These are phyloP conservation scores for Macropus fuliginosus DNA, from an alignment of 2,797 vertebrate species.

Conservation along the genomic window DNA sequence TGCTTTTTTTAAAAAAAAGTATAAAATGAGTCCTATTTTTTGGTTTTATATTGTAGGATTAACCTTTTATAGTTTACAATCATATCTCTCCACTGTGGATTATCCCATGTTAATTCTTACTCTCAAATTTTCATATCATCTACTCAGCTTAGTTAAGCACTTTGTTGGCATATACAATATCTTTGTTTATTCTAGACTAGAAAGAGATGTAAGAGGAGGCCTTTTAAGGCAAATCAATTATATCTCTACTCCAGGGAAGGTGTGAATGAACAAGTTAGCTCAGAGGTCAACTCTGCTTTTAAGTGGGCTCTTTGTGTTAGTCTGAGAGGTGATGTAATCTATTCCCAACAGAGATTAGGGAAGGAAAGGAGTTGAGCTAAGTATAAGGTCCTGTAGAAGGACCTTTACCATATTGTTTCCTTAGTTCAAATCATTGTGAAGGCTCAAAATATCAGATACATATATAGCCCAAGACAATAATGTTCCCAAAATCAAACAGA, in stretches of 20 bases:
- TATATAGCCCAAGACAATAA: conserved; percentile 16
- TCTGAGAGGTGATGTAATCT: conserved; percentile 6
- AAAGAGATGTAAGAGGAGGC: conserved; percentile 13
- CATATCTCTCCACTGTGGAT: conserved; percentile 25
- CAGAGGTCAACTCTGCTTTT: conserved; percentile 37
- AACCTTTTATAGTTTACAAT: conserved; percentile 39
- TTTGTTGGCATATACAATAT: not conserved
- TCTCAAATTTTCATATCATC: conserved; percentile 25
- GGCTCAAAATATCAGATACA: not conserved
- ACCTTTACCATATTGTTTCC: not conserved
- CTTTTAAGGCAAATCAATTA: conserved; percentile 18
- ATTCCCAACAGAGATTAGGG: not conserved
- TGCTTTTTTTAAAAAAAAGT: not conserved
- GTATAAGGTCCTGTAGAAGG: not conserved
- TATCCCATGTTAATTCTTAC: not conserved
- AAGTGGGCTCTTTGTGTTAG: not conserved
- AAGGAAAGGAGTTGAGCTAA: not conserved
- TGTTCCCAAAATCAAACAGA: conserved; percentile 22
- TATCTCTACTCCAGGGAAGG: not conserved
- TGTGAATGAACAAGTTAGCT: not conserved
- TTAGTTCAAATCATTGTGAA: conserved; percentile 24
- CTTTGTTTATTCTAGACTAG: conserved; percentile 30
- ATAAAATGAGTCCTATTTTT: conserved; percentile 34
- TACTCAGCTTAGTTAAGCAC: conserved; percentile 23
- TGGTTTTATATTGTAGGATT: conserved; percentile 8